Evolutionary conservation across 2,797 vertebrate genomes (phyloP).

Genomic region (Delichon dasypus): DNA sequence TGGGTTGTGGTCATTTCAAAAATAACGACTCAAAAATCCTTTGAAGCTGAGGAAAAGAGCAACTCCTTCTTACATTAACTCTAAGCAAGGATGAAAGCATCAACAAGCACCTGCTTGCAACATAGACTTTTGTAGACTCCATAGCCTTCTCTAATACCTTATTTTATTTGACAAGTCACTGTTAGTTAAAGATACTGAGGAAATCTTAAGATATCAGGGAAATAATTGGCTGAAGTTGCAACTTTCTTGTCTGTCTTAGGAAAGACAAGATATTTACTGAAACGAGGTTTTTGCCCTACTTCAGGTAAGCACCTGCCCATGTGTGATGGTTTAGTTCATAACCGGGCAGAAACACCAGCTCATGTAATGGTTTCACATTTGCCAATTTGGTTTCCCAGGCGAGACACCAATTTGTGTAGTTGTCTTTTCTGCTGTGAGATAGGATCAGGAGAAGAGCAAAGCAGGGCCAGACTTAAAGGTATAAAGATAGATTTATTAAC

Average conservation of each 20-base stretch:
- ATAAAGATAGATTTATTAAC: no score
- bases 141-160: not conserved
- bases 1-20: not conserved
- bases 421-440: no score
- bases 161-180: not conserved
- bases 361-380: no score
- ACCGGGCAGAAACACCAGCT: no score
- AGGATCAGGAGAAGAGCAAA: no score
- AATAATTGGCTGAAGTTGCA: not conserved
- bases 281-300: not conserved
- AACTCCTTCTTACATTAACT: not conserved
- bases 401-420: no score
- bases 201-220: not conserved
- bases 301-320: not conserved
- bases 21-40: not conserved
- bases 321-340: no score
- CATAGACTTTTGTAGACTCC: fast-evolving
- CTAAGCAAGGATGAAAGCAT: not conserved
- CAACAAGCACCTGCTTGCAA: not conserved
- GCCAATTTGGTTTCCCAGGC: no score
- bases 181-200: not conserved
- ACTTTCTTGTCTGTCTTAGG: not conserved
- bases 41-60: not conserved
- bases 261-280: not conserved
- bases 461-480: no score